Base-by-base conservation (phyloP, 2,113 vertebrate genomes). In the Artemisiospiza belli region DNA sequence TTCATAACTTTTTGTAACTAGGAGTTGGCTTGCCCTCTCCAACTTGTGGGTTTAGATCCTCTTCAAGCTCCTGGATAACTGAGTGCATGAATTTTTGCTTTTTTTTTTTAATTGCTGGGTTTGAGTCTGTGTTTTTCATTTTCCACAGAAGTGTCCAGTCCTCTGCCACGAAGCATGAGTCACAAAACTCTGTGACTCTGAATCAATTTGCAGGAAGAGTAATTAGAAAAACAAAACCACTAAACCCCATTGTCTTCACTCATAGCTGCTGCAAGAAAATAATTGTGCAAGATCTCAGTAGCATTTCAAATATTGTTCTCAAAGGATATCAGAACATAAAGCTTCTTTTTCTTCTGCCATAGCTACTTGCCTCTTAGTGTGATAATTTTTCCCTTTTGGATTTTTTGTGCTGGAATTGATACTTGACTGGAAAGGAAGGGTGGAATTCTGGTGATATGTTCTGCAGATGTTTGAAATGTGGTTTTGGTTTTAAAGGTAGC, bases 381-480 rank as follows among this genome's bases (percentile, higher is more conserved):
- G 6, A 33, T 37, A 8, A 16, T 70, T 64, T 86, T 49, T 70
- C 10, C 39, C 12, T 58, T 92, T 89, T 77, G 72, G 20, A 28
- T 51, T 87, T 96, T 92, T 91, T 84, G 54, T 92, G 55, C 86
- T 68, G 89, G 52, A 77, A 72, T 90, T 80, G 51, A 77, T 95
- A 57, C 70, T 97, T 84, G 73, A 66, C 76, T 20, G 1, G 90
- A 72, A 67, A 88, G 61, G 37, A 81, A 63, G 64, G 81, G 89
- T 86, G 68, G 61, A 84, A 91, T 97, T 96, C 47, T 76, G 82
- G 11, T 92, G 55, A 93, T 96, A 37, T 18, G 41, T 95, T 94
- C 67, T 96, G 64, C 91, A 94, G 82, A 79, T 94, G 68, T 75
- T 94, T 95, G 49, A 81, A 89, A 95, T 89, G 74, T 79, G 47